Conservation (phyloP, 2,888 invertebrate genomes). For the Andrena camellia region DNA sequence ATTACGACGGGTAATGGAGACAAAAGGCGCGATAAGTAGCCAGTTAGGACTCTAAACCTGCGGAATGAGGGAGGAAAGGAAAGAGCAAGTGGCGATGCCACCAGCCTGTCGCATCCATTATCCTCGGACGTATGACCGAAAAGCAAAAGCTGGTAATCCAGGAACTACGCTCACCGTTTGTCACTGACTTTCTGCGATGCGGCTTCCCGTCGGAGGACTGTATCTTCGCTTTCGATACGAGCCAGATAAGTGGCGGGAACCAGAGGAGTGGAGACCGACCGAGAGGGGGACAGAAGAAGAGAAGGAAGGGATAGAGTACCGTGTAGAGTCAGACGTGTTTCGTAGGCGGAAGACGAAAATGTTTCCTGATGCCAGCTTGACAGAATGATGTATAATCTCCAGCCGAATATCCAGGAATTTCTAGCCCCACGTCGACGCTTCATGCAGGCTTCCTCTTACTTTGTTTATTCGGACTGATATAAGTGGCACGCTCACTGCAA, state of each 20-base stretch:
- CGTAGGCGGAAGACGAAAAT: constrained; percentile 45
- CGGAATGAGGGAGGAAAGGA: neutral
- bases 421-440: neutral
- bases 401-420: constrained; percentile 27
- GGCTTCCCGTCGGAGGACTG: constrained; percentile 14
- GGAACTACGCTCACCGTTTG: constrained; percentile 56
- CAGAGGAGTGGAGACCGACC: neutral
- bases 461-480: constrained; percentile 5
- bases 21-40: constrained; percentile 26
- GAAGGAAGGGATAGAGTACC: neutral
- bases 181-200: constrained; percentile 60
- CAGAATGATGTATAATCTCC: constrained; percentile 65
- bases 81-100: constrained; percentile 18
- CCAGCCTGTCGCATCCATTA: constrained; percentile 56
- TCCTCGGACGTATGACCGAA: constrained; percentile 54
- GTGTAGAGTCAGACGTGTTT: constrained; percentile 20
- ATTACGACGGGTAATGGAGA: constrained; percentile 14
- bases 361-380: constrained; percentile 55
- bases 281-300: neutral
- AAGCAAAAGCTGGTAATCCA: constrained; percentile 68
- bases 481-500: neutral
- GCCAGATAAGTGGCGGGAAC: constrained; percentile 38
- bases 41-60: constrained; percentile 19
- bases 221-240: constrained; percentile 39
- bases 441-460: neutral